Evolutionary conservation across 2,797 vertebrate genomes (phyloP), one percentile per base, ranked within the genome.

Genomic region (Hipposideros larvatus): DNA sequence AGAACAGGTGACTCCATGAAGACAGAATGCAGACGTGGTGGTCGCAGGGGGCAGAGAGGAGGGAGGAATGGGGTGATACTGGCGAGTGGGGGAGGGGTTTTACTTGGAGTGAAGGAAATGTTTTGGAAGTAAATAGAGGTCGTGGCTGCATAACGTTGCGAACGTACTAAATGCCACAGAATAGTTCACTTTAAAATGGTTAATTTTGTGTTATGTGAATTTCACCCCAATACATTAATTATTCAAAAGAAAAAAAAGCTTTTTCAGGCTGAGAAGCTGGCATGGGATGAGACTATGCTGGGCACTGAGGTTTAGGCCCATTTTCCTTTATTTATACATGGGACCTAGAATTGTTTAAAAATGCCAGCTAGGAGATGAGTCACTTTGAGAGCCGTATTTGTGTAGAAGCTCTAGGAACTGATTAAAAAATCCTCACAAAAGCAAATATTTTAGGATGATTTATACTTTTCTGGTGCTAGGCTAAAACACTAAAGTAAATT

Each of bases 401-500:
- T 73, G 31, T 46, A 1, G 34, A 16, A 21, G 73, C 83, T 61
- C 0, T 41, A 73, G 74, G 82, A 92, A 66, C 51, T 87, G 77
- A 59, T 48, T 77, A 37, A 46, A 80, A 95, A 90, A 79, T 66
- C 19, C 57, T 83, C 57, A n/a, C n/a, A 37, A 73, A 91, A 93
- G 87, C 74, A 79, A 34, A 51, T 51, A 87, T 80, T 88, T 9
- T 2, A 63, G 78, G 63, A 41, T 31, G 63, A 55, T 75, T 53
- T 66, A 4, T 66, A 18, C 28, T 78, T 87, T 79, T 68, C 96
- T n/a, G 73, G 61, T 19, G 11, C 26, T 92, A 31, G 46, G 91
- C 34, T 91, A 83, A 59, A 94, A 31, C 63, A 75, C 66, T 89
- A 73, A 57, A 31, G 53, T 55, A 5, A 89, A 41, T 73, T 83